phyloP scores from a whole-genome alignment of 2,113 vertebrate species.

The Phasianus colchicus region DNA sequence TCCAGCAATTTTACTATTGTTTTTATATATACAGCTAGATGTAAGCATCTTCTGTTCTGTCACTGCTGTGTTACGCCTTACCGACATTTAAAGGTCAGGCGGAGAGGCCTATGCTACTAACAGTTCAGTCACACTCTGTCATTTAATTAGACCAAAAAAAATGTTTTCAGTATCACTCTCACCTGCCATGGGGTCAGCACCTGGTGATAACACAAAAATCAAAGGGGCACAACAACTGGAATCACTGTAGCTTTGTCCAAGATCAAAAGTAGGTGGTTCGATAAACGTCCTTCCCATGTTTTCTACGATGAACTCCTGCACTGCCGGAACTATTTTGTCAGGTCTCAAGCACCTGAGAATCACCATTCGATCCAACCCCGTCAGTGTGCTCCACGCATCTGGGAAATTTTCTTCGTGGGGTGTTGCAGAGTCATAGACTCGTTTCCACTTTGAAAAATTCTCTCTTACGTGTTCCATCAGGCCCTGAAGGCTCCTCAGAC shows the following conservation, averaged over 20 bases:
- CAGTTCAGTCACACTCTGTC: not conserved
- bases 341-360: conserved; percentile 90
- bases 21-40: not conserved
- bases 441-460: conserved; percentile 81
- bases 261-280: conserved; percentile 91
- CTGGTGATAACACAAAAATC: conserved; percentile 91
- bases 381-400: conserved; percentile 74
- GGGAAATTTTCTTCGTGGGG: conserved; percentile 87
- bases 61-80: not conserved
- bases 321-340: conserved; percentile 90
- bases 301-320: conserved; percentile 84
- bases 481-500: conserved; percentile 76
- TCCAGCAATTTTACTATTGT: not conserved
- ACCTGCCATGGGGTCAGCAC: conserved; percentile 95
- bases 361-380: conserved; percentile 83
- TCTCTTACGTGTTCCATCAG: conserved; percentile 81
- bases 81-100: not conserved
- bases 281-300: conserved; percentile 86
- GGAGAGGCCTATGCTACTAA: not conserved
- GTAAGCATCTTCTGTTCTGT: not conserved
- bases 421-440: conserved; percentile 85
- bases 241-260: conserved; percentile 88
- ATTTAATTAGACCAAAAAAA: not conserved
- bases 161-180: conserved; percentile 27
- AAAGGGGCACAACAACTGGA: conserved; percentile 90